Percentiles rank a stretch among this genome's conserved stretches.
Conservation (phyloP, 1,140 invertebrate genomes). For the Pomacea maculata region DNA sequence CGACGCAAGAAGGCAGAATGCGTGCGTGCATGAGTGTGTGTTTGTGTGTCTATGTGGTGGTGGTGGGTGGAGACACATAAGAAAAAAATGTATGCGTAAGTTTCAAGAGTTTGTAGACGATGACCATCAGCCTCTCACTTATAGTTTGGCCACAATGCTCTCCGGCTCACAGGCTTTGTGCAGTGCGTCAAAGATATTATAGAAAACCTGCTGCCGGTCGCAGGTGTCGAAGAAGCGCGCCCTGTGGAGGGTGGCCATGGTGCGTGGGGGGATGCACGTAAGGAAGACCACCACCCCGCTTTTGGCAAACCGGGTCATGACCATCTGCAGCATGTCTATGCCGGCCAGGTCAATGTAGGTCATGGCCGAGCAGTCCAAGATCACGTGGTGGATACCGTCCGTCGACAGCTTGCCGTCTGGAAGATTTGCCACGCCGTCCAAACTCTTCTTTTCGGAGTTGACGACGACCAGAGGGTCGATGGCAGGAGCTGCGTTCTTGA, state of each 20-base stretch:
- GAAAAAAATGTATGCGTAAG: too few relatives aligned
- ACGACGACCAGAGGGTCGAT: background rate
- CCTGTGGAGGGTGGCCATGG: slow-evolving; percentile 29
- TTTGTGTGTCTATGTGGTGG: too few relatives aligned
- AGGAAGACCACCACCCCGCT: slow-evolving; percentile 34
- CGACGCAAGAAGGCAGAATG: too few relatives aligned
- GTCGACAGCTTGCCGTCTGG: background rate
- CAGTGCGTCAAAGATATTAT: slow-evolving; percentile 12
- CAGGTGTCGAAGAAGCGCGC: slow-evolving; percentile 30
- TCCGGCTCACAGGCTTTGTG: background rate
- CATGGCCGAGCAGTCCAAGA: slow-evolving; percentile 57
- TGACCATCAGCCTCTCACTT: too few relatives aligned
- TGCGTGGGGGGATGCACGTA: slow-evolving; percentile 24
- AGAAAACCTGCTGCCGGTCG: slow-evolving; percentile 11
- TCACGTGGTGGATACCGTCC: slow-evolving; percentile 29
- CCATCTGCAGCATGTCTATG: slow-evolving; percentile 44
- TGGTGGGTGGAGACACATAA: too few relatives aligned
- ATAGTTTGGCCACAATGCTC: too few relatives aligned
- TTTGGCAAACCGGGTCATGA: slow-evolving; percentile 35
- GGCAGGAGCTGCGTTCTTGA: background rate
- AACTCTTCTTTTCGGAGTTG: background rate
- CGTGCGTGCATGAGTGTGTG: too few relatives aligned
- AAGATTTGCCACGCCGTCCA: background rate
- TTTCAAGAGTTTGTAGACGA: too few relatives aligned
- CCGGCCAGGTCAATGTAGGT: slow-evolving; percentile 57